Base-by-base conservation (phyloP, 2,888 invertebrate species). In the Taenaris catops region DNA sequence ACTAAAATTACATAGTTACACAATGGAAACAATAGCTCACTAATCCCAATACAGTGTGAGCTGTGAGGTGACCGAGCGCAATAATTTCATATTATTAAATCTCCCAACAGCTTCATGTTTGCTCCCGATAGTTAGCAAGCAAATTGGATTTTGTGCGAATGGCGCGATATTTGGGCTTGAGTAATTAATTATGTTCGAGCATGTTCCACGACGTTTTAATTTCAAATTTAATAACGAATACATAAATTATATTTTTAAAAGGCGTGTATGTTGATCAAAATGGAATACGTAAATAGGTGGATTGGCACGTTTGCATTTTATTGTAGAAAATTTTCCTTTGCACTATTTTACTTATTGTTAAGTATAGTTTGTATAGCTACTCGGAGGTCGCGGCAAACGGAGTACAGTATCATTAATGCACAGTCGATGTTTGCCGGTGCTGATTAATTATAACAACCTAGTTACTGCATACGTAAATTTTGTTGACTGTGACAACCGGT, bases 141-240 rank as follows among this genome's bases (percentile, higher is more conserved):
- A 70, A 76, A 79, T 78, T 79, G 68, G 64, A 75, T 73, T 76
- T 70, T 63, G 68, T 68, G 70, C 67, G 56, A 66, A 65, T 75
- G 66, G 67, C 58, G 71, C 66, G 16, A 71, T 66, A 74, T 75
- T 74, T 65, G 61, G 63, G 58, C 62, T 58, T 55, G 49, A 62
- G 64, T 65, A 66, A 73, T 72, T 75, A 74, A 74, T 72, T 65
- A 65, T 61, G 61, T 58, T 62, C 51, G 44, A 44, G 48, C 47
- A 48, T 56, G 49, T 56, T 60, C 53, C 52, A 48, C 57, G 56
- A 56, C 54, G 51, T 58, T 60, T 59, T 59, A 53, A 62, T 54
- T 55, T 59, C 41, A 46, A 46, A 46, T 45, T 48, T 41, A 35
- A 44, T 46, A 47, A 34, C 36, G 36, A 45, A 25, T 36, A 29